These are phyloP conservation scores for Plutella xylostella DNA, from an alignment of 2,888 invertebrate genomes.

Conservation along the genomic window DNA sequence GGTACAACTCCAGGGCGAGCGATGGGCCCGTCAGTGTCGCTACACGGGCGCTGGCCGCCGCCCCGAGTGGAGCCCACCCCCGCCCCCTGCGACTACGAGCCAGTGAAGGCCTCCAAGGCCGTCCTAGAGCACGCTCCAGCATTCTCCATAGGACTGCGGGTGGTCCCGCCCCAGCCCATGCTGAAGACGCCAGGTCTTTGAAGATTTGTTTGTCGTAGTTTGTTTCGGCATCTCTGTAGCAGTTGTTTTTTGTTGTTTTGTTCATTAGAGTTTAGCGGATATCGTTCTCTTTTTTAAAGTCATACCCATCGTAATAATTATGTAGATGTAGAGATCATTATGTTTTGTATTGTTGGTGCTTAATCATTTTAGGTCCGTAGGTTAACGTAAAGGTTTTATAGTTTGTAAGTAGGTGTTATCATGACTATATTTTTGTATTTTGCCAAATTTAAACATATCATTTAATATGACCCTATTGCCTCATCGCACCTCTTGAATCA, in stretches of 20 bases:
- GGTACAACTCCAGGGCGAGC: conserved; percentile 70
- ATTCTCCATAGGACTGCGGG: conserved; percentile 73
- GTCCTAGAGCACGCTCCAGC: conserved; percentile 68
- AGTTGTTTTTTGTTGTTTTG: neutral
- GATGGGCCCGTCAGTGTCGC: conserved; percentile 79
- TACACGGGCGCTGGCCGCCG: conserved; percentile 83
- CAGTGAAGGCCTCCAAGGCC: conserved; percentile 74
- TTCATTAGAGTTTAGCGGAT: too few species aligned
- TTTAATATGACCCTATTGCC: too few species aligned
- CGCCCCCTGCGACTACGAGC: conserved; percentile 91
- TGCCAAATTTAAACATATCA: too few species aligned
- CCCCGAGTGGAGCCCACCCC: conserved; percentile 77
- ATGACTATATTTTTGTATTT: too few species aligned
- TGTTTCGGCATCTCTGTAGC: neutral
- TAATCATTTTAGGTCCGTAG: too few species aligned
- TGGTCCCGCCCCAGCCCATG: conserved; percentile 52
- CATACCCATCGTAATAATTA: too few species aligned
- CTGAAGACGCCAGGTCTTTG: conserved; percentile 66
- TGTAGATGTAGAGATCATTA: too few species aligned
- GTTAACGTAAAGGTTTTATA: too few species aligned
- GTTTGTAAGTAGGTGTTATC: too few species aligned
- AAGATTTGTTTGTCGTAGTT: neutral
- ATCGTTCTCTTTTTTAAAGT: too few species aligned
- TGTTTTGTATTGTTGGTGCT: too few species aligned
- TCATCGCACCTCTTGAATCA: too few species aligned